Conservation (phyloP, 2,888 invertebrate genomes). For the Lampropteryx suffumata region DNA sequence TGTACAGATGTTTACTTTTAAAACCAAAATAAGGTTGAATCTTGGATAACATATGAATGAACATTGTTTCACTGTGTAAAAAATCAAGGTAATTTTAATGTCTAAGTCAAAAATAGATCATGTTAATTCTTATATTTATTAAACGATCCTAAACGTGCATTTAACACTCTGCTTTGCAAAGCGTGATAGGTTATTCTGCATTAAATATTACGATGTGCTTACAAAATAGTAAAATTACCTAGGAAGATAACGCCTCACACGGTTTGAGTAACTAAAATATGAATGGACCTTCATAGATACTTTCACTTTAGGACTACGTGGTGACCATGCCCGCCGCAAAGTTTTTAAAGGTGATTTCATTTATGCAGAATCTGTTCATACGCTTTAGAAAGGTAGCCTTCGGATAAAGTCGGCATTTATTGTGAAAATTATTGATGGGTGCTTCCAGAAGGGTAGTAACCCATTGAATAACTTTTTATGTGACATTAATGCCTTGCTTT, state of each 20-base stretch:
- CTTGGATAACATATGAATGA: not conserved
- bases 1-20: slow-evolving; percentile 6
- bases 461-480: slow-evolving; percentile 67
- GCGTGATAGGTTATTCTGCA: slow-evolving; percentile 72
- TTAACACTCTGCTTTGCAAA: slow-evolving; percentile 78
- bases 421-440: slow-evolving; percentile 57
- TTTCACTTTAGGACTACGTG: slow-evolving; percentile 58
- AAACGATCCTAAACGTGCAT: slow-evolving; percentile 43
- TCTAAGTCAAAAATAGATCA: not conserved
- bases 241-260: slow-evolving; percentile 71
- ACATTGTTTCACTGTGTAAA: not conserved
- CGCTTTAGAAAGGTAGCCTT: slow-evolving; percentile 70
- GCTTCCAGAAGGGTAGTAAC: slow-evolving; percentile 77
- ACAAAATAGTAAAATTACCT: slow-evolving; percentile 48
- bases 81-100: slow-evolving; percentile 16
- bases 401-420: slow-evolving; percentile 53
- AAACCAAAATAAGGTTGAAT: not conserved
- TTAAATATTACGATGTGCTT: slow-evolving; percentile 60
- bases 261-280: slow-evolving; percentile 66
- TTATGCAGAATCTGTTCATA: slow-evolving; percentile 56
- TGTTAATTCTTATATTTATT: slow-evolving; percentile 1
- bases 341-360: slow-evolving; percentile 55
- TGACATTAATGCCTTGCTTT: slow-evolving; percentile 81
- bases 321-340: slow-evolving; percentile 74
- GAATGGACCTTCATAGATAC: slow-evolving; percentile 59